phyloP scores from a whole-genome alignment of 1,140 invertebrate species.

The Scaptomyza montana region DNA sequence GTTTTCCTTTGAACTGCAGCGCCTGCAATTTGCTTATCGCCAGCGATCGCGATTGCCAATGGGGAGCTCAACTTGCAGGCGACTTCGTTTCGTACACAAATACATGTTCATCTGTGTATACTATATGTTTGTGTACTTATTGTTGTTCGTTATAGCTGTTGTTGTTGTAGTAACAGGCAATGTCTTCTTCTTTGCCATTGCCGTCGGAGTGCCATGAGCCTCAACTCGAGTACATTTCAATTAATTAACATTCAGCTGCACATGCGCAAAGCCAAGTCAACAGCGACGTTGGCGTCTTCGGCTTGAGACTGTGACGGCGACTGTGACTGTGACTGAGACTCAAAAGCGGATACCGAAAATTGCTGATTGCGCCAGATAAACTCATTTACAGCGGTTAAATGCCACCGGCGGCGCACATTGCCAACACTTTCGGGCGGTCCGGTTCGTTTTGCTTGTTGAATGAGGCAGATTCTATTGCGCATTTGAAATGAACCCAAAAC shows the following conservation, averaged over 20 bases:
- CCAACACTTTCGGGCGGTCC: slow-evolving; percentile 77
- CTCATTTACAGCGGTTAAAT: slow-evolving; percentile 83
- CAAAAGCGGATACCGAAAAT: slow-evolving; percentile 83
- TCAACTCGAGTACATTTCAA: slow-evolving; percentile 72
- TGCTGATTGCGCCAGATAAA: slow-evolving; percentile 83
- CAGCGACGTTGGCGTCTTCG: slow-evolving; percentile 5
- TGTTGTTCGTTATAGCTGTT: slow-evolving; percentile 5
- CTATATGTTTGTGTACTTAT: background rate
- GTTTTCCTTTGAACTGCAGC: slow-evolving; percentile 82
- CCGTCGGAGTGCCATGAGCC: slow-evolving; percentile 49
- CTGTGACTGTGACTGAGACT: slow-evolving; percentile 12
- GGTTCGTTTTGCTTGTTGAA: background rate
- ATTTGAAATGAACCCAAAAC: slow-evolving; percentile 46
- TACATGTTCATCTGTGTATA: too few species aligned
- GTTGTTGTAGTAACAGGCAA: background rate
- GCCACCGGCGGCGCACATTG: slow-evolving; percentile 77
- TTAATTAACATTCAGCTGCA: slow-evolving; percentile 83
- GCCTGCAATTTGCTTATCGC: slow-evolving; percentile 83
- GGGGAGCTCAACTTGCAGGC: slow-evolving; percentile 46
- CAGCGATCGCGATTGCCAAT: slow-evolving; percentile 71
- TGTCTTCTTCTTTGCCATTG: slow-evolving; percentile 30
- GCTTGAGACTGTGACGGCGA: too few species aligned
- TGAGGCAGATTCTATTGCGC: slow-evolving; percentile 58
- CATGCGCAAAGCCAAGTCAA: slow-evolving; percentile 58
- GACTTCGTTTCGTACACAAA: slow-evolving; percentile 10